Base-by-base conservation (phyloP, 2,113 vertebrate genomes). In the Dromiciops gliroides region DNA sequence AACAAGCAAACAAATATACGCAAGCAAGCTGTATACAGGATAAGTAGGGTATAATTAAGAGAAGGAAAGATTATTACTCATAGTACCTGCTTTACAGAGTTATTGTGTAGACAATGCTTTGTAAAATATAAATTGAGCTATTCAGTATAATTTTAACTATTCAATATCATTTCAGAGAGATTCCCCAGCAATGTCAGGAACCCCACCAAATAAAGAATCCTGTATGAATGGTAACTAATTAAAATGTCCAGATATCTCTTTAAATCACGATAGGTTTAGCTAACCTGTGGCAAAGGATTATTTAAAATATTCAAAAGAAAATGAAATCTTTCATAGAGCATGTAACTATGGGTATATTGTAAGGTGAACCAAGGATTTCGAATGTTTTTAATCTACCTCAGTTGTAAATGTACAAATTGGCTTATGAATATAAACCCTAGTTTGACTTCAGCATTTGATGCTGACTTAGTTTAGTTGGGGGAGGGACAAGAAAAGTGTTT, bases 331-430 rank as follows among this genome's bases (percentile, higher is more conserved):
- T 94, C 95, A 67, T 92, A 96, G 94, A 52, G 8, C n/a, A n/a
- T n/a, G 90, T 95, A 83, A 92, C 94, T 91, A 91, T 48, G 95
- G 51, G 50, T 51, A 83, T 1, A 0, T 92, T 92, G 50, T 56
- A 51, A 9, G 89, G 31, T 92, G 50, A 93, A 0, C 16, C 48
- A 3, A 67, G 67, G 49, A 91, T 93, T 94, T 92, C 89, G n/a
- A n/a, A 16, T 96, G 48, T 95, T 95, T 96, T 95, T 96, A 94
- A 95, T 94, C 91, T 90, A 89, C n/a, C 51, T 92, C 31, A 92
- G 51, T 88, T 95, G 47, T 94, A 96, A 93, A 94, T 53, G 49
- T 94, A 75, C 89, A 95, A 89, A 94, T 92, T 95, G 93, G 75
- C 92, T 91, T 52, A 1, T 23, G 47, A 90, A 90, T 49, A 23